Percentiles rank a stretch among this genome's conserved stretches.
These are phyloP conservation scores for Pseudonaja textilis DNA, from an alignment of 2,113 vertebrate genomes.

Conservation along the genomic window DNA sequence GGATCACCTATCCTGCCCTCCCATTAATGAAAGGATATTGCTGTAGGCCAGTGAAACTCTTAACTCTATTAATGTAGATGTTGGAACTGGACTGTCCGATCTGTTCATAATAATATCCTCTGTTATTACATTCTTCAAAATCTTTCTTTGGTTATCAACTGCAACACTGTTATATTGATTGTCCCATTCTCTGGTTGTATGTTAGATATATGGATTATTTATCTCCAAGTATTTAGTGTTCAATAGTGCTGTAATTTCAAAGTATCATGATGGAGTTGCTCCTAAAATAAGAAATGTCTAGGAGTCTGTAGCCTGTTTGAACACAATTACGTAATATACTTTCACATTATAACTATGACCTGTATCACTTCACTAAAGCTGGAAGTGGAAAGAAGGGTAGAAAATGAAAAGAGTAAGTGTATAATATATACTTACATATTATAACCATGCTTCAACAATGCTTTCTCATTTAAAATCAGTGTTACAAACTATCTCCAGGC, in stretches of 20 bases:
- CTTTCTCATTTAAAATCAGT: constrained; percentile 63
- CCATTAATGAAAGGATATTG: background rate
- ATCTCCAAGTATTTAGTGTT: background rate
- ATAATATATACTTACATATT: no score
- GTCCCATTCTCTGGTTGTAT: background rate
- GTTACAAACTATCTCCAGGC: constrained; percentile 50
- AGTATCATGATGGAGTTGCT: background rate
- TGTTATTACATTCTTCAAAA: background rate
- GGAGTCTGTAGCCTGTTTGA: background rate
- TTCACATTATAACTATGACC: background rate
- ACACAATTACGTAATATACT: background rate
- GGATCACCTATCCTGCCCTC: background rate
- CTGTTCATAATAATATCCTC: background rate
- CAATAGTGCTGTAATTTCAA: background rate
- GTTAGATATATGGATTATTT: background rate
- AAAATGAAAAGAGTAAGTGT: background rate
- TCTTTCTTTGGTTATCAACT: background rate
- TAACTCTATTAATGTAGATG: background rate
- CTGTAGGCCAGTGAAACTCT: background rate
- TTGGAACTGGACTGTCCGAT: background rate
- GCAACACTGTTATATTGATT: background rate
- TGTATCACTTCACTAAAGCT: background rate
- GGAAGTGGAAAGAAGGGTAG: constrained; percentile 11
- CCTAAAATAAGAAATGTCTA: constrained; percentile 26
- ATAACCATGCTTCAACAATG: constrained; percentile 54